Conservation (phyloP, 2,113 vertebrate genomes). For the Anguilla rostrata region DNA sequence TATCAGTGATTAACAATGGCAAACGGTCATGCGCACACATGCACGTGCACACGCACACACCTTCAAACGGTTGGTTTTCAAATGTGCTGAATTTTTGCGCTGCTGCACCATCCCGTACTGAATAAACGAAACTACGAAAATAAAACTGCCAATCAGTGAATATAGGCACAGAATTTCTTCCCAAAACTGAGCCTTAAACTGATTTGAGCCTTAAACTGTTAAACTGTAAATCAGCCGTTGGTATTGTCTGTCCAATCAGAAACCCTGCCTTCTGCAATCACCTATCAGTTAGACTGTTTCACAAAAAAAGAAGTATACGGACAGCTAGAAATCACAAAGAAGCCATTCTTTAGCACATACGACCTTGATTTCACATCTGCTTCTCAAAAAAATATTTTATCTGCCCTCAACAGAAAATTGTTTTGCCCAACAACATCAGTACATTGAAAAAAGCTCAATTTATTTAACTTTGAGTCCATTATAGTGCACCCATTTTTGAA, state of each 20-base stretch:
- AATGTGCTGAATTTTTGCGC: not conserved
- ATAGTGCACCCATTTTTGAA: too few relatives aligned
- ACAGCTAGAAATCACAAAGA: not conserved
- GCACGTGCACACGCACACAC: not conserved
- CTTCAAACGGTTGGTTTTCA: not conserved
- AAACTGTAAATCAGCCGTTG: not conserved
- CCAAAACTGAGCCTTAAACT: not conserved
- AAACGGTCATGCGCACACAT: not conserved
- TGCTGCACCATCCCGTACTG: not conserved
- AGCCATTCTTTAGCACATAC: not conserved
- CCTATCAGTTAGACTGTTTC: not conserved
- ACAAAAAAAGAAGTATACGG: not conserved
- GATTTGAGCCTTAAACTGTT: not conserved
- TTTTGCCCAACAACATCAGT: not conserved
- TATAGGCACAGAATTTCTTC: not conserved
- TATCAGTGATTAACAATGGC: conserved; percentile 24
- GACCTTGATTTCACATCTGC: not conserved
- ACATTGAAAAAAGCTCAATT: too few relatives aligned
- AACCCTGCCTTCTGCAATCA: not conserved
- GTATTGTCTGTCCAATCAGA: not conserved
- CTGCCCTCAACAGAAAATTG: not conserved
- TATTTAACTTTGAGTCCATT: too few relatives aligned
- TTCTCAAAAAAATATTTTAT: not conserved
- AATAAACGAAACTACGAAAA: not conserved
- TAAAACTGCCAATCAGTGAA: not conserved